These are phyloP conservation scores for Cantharis flavilabris DNA, from an alignment of 2,888 invertebrate species.

Conservation along the genomic window DNA sequence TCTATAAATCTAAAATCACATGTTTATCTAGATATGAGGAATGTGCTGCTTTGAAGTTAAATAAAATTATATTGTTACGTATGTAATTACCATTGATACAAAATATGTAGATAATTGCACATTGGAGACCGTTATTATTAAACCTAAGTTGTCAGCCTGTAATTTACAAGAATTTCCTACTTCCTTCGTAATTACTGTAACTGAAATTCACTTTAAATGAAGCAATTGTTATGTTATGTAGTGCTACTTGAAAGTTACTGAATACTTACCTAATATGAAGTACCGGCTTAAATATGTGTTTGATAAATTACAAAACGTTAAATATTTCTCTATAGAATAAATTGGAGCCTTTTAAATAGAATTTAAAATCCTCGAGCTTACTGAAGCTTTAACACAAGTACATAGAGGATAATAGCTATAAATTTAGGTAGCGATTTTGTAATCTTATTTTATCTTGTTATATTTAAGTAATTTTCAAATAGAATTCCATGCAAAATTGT, in stretches of 20 bases:
- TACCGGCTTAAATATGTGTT: slow-evolving; percentile 11
- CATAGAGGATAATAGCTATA: slow-evolving; percentile 10
- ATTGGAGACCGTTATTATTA: not conserved
- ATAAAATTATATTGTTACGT: not conserved
- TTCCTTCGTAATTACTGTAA: not conserved
- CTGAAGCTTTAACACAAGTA: not conserved
- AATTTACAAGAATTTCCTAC: not conserved
- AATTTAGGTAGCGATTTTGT: slow-evolving; percentile 14
- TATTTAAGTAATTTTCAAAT: not conserved
- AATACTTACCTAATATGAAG: slow-evolving; percentile 12
- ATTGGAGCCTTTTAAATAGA: slow-evolving; percentile 13
- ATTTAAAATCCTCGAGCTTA: slow-evolving; percentile 16
- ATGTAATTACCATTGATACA: not conserved
- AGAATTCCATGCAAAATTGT: not conserved
- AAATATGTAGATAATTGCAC: not conserved
- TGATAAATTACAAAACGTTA: slow-evolving; percentile 18
- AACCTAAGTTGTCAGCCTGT: not conserved
- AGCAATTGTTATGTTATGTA: slow-evolving; percentile 12
- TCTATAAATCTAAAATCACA: not conserved
- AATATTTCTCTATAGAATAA: slow-evolving; percentile 15
- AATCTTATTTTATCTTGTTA: not conserved
- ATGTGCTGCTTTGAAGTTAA: not conserved
- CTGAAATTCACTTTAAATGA: slow-evolving; percentile 10
- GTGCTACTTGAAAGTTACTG: slow-evolving; percentile 11
- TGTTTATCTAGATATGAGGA: not conserved